These are phyloP conservation scores for Caenorhabditis sp. DNA, from an alignment of 2,888 invertebrate genomes.

Conservation along the genomic window DNA sequence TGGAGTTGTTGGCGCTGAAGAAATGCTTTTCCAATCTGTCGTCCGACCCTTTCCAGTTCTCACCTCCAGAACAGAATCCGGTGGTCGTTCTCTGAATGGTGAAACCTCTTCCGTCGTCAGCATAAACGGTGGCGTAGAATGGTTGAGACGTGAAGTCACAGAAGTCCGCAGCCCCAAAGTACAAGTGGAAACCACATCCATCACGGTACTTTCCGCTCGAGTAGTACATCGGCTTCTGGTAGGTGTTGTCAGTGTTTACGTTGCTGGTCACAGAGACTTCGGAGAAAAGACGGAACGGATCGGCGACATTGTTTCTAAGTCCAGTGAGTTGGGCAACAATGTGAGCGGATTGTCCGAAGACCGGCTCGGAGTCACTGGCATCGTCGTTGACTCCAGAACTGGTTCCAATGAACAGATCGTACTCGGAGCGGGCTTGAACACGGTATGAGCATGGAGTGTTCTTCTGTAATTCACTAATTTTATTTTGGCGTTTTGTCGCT, in stretches of 20 bases:
- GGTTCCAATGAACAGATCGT: conserved; percentile 67
- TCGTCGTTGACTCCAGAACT: conserved; percentile 58
- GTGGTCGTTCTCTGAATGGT: conserved; percentile 70
- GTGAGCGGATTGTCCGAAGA: conserved; percentile 62
- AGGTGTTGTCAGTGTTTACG: conserved; percentile 44
- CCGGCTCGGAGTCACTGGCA: conserved; percentile 58
- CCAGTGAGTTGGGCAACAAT: conserved; percentile 71
- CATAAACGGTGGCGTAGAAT: conserved; percentile 71
- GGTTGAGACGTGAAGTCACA: conserved; percentile 67
- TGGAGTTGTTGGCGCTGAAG: conserved; percentile 56
- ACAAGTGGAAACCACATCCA: conserved; percentile 70
- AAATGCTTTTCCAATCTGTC: too few relatives aligned
- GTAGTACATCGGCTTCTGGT: conserved; percentile 69
- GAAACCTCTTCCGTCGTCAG: conserved; percentile 71
- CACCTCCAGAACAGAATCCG: conserved; percentile 66
- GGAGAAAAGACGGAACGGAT: conserved; percentile 72
- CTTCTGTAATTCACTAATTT: conserved; percentile 3
- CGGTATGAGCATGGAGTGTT: conserved; percentile 66
- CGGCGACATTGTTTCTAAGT: conserved; percentile 59
- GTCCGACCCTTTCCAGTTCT: too few relatives aligned
- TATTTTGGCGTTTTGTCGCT: neutral
- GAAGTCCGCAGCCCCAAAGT: conserved; percentile 70
- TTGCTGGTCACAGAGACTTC: conserved; percentile 70
- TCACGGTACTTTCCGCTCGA: conserved; percentile 69
- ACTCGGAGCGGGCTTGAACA: conserved; percentile 67